Evolutionary conservation across 2,113 vertebrate genomes (phyloP), one percentile per base, ranked within the genome.

Genomic region (Ictalurus furcatus): DNA sequence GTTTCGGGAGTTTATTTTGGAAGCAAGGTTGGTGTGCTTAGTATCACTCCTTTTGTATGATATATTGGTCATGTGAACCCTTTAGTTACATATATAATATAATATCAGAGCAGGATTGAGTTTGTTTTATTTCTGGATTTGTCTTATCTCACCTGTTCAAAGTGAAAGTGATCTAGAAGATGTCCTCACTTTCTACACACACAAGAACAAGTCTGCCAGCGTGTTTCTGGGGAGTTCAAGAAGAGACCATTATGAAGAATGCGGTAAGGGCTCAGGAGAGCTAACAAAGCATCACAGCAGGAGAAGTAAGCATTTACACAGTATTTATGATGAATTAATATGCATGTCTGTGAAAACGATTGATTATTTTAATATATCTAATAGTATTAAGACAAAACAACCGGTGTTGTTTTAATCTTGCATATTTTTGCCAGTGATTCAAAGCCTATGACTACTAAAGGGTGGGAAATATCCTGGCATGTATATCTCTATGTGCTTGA

Each of bases 131-230:
- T 85, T 85, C 82, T 87, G 48, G 84, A 87, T 34, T 90, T 71
- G 71, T 34, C n/a, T 58, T 93, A 90, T 89, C 92, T 90, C n/a
- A 91, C 86, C 88, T 91, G 67, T 92, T 94, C 88, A 89, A 92
- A 99, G 98, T 95, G 98, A 99, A 96, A 95, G 91, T 56, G 97
- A 99, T 90, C 93, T 99, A 93, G 98, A 99, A 88, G 97, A 99
- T 91, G 96, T 99, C 73, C 94, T 99, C 91, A 99, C 98, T 11
- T 98, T 97, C 95, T 99, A 99, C 93, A 99, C 97, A 0, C 97
- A 97, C 90, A 98, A 97, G 94, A 99, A 96, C 94, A 98, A 97
- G 93, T 97, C 97, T 52, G 96, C 97, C 89, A 97, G 95, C 80
- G 93, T 98, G 93, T 99, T 99, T 94, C 93, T 99, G 83, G 98